phyloP scores from a whole-genome alignment of 2,888 invertebrate genomes.

The Pasiphila rectangulata region DNA sequence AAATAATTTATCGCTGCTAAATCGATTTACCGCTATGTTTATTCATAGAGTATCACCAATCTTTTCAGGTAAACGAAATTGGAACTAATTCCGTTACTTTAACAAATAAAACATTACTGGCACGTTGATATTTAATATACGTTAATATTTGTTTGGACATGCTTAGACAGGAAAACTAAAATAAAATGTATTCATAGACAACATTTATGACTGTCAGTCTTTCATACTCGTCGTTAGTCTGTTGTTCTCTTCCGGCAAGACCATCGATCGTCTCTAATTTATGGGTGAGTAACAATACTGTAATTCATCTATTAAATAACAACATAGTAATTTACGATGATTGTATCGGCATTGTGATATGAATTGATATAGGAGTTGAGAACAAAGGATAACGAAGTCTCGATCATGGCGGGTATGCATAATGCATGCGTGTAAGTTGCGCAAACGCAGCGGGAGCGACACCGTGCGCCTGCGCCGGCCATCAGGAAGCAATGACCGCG shows the following conservation, averaged over 20 bases:
- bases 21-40: slow-evolving; percentile 12
- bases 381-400: slow-evolving; percentile 61
- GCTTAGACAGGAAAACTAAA: slow-evolving; percentile 8
- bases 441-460: slow-evolving; percentile 54
- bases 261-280: slow-evolving; percentile 1
- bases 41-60: slow-evolving; percentile 5
- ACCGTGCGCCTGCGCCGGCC: slow-evolving; percentile 28
- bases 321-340: slow-evolving; percentile 38
- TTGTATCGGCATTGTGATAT: slow-evolving; percentile 46
- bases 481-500: slow-evolving; percentile 74
- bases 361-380: slow-evolving; percentile 41
- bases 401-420: slow-evolving; percentile 54
- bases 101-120: too few relatives aligned
- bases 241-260: slow-evolving; percentile 3
- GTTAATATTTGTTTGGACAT: too few relatives aligned
- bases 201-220: too few relatives aligned
- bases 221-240: neutral
- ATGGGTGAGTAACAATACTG: slow-evolving; percentile 18
- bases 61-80: too few relatives aligned
- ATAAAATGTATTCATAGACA: too few relatives aligned
- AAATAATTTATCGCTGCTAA: slow-evolving; percentile 1
- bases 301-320: slow-evolving; percentile 32
- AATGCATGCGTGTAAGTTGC: slow-evolving; percentile 56
- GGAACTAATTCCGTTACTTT: too few relatives aligned
- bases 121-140: too few relatives aligned